phyloP scores from a whole-genome alignment of 2,888 invertebrate species.

The Standfussiana lucernea region DNA sequence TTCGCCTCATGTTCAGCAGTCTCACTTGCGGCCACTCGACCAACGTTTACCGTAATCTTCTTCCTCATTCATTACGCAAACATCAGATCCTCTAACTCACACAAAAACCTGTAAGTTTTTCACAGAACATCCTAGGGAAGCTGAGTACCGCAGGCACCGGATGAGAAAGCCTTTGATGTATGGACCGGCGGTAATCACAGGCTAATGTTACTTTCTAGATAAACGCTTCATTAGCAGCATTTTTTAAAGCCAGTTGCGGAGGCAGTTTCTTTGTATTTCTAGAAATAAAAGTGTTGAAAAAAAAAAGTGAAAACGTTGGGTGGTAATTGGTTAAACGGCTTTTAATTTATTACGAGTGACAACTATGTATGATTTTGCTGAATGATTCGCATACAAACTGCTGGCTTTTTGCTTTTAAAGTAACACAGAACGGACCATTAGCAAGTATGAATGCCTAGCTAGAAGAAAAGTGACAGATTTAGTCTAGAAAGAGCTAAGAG shows the following conservation, averaged over 20 bases:
- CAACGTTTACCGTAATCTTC: neutral
- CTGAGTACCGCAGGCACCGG: constrained; percentile 42
- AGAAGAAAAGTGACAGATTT: too few species aligned
- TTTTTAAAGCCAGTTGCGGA: constrained; percentile 30
- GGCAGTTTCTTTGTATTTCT: constrained; percentile 41
- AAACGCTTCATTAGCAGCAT: constrained; percentile 56
- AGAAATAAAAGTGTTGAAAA: constrained; percentile 5
- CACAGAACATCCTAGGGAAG: constrained; percentile 52
- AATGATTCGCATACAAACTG: neutral
- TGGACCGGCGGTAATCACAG: constrained; percentile 36
- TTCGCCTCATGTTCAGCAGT: neutral
- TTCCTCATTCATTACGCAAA: neutral
- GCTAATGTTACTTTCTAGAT: constrained; percentile 56
- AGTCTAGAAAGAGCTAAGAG: too few species aligned
- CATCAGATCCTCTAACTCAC: neutral
- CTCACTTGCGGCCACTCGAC: neutral
- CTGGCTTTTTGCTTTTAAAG: neutral
- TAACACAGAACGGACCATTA: neutral
- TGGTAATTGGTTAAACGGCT: constrained; percentile 8
- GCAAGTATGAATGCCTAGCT: too few species aligned
- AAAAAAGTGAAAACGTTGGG: constrained; percentile 27
- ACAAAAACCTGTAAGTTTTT: constrained; percentile 13
- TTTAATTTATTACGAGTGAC: constrained; percentile 19
- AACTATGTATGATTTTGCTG: neutral
- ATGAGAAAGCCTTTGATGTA: constrained; percentile 58